phyloP scores from a whole-genome alignment of 2,888 invertebrate species.

The Augiades crinisus region DNA sequence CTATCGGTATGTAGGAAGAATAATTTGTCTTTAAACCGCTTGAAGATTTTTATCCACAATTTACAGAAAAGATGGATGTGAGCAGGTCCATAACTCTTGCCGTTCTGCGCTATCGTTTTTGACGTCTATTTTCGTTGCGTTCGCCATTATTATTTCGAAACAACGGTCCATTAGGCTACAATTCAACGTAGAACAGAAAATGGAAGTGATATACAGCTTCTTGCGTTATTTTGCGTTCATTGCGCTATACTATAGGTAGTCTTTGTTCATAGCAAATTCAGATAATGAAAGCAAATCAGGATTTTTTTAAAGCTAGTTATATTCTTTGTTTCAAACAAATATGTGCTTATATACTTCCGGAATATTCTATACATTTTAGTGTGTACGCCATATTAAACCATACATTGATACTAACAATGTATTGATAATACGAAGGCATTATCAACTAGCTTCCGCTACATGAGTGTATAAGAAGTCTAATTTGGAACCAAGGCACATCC shows the following conservation, averaged over 20 bases:
- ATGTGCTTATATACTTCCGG: too few species aligned
- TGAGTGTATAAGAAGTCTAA: neutral
- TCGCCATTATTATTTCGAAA: neutral
- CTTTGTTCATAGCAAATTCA: too few species aligned
- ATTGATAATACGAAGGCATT: neutral
- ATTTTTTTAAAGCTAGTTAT: too few species aligned
- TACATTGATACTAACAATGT: neutral
- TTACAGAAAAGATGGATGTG: constrained; percentile 3
- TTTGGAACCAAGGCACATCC: neutral
- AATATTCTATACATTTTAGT: too few species aligned
- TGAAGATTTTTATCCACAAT: neutral
- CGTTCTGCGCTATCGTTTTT: neutral
- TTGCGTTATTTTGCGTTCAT: neutral
- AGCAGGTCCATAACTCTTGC: constrained; percentile 2
- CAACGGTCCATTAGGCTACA: neutral
- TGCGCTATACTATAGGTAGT: too few species aligned
- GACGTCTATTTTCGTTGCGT: neutral
- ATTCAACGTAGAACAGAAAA: neutral
- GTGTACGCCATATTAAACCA: too few species aligned
- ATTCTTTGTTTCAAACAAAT: too few species aligned
- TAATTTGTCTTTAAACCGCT: too few species aligned
- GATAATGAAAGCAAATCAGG: too few species aligned
- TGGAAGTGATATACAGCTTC: neutral
- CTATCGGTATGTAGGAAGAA: neutral
- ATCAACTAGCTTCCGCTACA: neutral